Conservation (phyloP, 1,140 invertebrate species). For the Anadara kagoshimensis region DNA sequence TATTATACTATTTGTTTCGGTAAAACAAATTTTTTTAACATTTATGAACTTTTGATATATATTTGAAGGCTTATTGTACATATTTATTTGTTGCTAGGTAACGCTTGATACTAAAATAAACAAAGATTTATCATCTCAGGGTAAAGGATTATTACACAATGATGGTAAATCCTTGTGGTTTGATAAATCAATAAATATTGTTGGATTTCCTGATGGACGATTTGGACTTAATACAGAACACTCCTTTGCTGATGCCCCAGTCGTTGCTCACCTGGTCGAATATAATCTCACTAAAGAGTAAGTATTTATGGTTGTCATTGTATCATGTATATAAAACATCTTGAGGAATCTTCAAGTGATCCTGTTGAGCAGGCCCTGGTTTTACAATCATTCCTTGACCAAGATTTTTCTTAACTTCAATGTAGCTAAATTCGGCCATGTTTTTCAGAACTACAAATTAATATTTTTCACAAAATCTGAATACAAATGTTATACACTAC, state of each 20-base stretch:
- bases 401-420: too few relatives aligned
- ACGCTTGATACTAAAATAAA: constrained; percentile 68
- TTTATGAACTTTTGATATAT: too few relatives aligned
- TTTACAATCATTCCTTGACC: too few relatives aligned
- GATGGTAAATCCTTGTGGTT: constrained; percentile 75
- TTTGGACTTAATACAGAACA: constrained; percentile 79
- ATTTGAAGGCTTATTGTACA: neutral
- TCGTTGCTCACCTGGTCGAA: constrained; percentile 77
- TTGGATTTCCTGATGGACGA: constrained; percentile 74
- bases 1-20: too few relatives aligned
- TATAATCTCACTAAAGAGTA: constrained; percentile 76
- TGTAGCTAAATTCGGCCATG: too few relatives aligned
- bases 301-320: constrained; percentile 37
- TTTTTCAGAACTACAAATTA: too few relatives aligned
- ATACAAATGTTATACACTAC: too few relatives aligned
- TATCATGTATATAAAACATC: too few relatives aligned
- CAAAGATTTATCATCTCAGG: constrained; percentile 69
- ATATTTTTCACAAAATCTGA: too few relatives aligned
- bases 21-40: too few relatives aligned
- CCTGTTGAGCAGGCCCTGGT: too few relatives aligned
- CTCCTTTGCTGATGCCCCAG: constrained; percentile 77
- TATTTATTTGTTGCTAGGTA: constrained; percentile 58
- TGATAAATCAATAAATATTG: constrained; percentile 75
- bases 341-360: too few relatives aligned
- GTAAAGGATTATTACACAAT: constrained; percentile 73